These are phyloP conservation scores for Heteronetta atricapilla DNA, from an alignment of 2,113 vertebrate species.

Conservation along the genomic window DNA sequence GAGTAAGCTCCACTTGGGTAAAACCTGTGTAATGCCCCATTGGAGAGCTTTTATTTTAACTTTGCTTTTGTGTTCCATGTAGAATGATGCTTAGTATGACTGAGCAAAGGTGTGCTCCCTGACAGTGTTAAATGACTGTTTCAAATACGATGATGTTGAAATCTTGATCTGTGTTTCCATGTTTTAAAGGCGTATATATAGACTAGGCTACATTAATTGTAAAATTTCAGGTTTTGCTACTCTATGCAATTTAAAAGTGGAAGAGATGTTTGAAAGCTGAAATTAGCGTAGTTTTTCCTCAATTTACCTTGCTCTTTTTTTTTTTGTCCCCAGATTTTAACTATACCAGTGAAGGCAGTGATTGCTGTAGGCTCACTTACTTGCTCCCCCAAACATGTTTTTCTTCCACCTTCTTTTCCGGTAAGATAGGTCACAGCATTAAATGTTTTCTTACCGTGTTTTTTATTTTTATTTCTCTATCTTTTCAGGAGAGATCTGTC, in stretches of 20 bases:
- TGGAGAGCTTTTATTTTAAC: neutral
- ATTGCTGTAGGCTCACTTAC: constrained; percentile 89
- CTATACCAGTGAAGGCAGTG: constrained; percentile 91
- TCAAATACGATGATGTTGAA: neutral
- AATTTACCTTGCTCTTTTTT: neutral
- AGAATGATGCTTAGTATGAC: neutral
- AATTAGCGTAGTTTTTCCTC: neutral
- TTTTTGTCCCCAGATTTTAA: constrained; percentile 86
- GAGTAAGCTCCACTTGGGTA: neutral
- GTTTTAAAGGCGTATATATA: neutral
- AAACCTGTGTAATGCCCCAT: neutral
- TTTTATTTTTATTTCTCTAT: neutral
- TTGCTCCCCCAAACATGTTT: constrained; percentile 88
- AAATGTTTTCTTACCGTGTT: neutral
- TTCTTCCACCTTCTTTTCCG: constrained; percentile 90
- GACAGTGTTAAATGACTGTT: neutral
- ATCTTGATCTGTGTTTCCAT: neutral
- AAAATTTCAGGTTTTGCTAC: neutral
- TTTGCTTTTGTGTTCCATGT: neutral
- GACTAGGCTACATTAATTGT: neutral
- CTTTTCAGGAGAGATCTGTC: neutral
- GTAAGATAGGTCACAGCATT: constrained; percentile 77
- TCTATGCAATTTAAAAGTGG: neutral
- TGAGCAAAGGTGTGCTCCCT: neutral
- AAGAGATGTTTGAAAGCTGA: neutral